Conservation (phyloP, 2,797 vertebrate genomes). For the Hoplostethus mediterraneus region DNA sequence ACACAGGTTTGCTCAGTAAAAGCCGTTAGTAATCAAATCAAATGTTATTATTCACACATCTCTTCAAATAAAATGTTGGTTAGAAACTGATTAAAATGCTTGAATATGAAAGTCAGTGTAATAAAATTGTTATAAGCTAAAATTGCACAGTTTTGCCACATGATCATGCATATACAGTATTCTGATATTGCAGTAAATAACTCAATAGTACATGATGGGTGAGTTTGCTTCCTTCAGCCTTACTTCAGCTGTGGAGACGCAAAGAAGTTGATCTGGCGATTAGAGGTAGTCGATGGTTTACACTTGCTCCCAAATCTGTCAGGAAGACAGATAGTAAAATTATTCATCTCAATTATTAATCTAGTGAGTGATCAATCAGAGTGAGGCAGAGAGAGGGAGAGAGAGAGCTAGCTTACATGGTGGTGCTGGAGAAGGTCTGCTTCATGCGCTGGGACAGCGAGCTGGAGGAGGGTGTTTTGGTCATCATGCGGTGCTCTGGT, state of each 20-base stretch:
- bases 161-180: conserved; percentile 39
- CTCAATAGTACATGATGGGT: conserved; percentile 11
- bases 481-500: conserved; percentile 90
- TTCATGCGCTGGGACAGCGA: conserved; percentile 92
- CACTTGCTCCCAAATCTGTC: conserved; percentile 91
- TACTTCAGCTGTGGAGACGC: conserved; percentile 91
- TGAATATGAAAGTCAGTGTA: neutral
- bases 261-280: conserved; percentile 89
- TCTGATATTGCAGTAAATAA: conserved; percentile 43
- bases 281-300: conserved; percentile 83
- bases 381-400: neutral
- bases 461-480: conserved; percentile 91
- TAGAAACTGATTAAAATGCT: conserved; percentile 36
- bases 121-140: conserved; percentile 24
- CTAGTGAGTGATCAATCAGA: neutral
- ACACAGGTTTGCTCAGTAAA: conserved; percentile 14
- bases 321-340: neutral
- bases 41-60: conserved; percentile 9
- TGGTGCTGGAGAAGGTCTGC: conserved; percentile 90
- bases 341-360: neutral
- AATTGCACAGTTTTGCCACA: conserved; percentile 63
- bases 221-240: neutral
- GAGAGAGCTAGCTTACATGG: conserved; percentile 81
- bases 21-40: conserved; percentile 51
- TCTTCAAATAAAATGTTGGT: conserved; percentile 7